phyloP scores from a whole-genome alignment of 2,113 vertebrate genomes.

The Drymodes brunneopygia region DNA sequence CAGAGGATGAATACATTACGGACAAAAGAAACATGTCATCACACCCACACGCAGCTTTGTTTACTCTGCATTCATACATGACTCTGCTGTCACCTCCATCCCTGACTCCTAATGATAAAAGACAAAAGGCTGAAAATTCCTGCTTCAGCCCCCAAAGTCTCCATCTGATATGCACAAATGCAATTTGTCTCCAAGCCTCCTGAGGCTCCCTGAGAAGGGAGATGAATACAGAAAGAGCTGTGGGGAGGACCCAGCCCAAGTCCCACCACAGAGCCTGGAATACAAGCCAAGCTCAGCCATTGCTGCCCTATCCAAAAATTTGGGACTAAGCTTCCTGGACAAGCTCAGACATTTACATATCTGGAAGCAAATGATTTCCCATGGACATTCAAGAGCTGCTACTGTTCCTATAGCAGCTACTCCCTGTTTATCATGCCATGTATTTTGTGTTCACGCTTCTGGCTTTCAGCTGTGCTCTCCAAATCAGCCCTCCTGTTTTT shows the following conservation, averaged over 20 bases:
- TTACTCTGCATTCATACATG: slow-evolving; percentile 47
- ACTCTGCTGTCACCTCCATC: slow-evolving; percentile 34
- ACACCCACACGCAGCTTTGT: slow-evolving; percentile 49
- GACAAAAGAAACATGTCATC: slow-evolving; percentile 66
- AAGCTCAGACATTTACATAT: neutral
- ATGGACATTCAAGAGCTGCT: neutral
- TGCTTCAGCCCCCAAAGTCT: slow-evolving; percentile 22
- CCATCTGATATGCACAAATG: slow-evolving; percentile 26
- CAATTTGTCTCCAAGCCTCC: slow-evolving; percentile 5
- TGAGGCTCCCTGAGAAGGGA: neutral
- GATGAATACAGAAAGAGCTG: slow-evolving; percentile 9
- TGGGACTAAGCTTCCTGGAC: neutral
- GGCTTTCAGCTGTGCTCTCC: neutral
- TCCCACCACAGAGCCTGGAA: neutral
- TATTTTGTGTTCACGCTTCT: neutral
- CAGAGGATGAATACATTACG: slow-evolving; percentile 43
- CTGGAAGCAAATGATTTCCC: neutral
- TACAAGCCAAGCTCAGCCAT: neutral
- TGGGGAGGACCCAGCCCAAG: neutral
- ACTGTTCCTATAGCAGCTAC: neutral
- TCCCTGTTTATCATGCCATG: neutral
- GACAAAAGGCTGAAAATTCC: slow-evolving; percentile 49
- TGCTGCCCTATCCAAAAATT: neutral
- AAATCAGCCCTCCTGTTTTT: neutral
- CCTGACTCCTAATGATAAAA: slow-evolving; percentile 41